Base-by-base conservation (phyloP, 2,797 vertebrate species). In the Silurus lanzhouensis region DNA sequence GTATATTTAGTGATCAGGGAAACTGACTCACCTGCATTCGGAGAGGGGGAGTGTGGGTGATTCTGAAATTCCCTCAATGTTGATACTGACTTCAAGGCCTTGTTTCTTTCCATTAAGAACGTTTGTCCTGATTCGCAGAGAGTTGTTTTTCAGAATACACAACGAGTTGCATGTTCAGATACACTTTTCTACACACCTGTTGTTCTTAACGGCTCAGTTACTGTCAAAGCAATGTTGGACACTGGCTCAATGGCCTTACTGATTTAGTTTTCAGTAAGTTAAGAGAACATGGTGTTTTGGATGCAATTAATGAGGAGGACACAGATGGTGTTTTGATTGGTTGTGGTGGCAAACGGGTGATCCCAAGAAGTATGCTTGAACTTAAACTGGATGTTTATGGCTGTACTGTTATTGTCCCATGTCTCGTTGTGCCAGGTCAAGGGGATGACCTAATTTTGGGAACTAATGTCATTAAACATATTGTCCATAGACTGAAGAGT, bases 191-290 rank as follows among this genome's bases (percentile, higher is more conserved):
- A 84, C 55, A 84, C 83, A 10, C 27, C 52, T 20, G 75, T 79
- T 10, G 10, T 10, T 31, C 60, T 79, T 44, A 79, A 79, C 13
- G 64, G 58, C 19, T 44, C 22, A 0, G 1, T 79, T 0, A 57
- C 74, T 0, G 48, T 84, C 4, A 70, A 13, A 19, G 83, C 75
- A 2, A 79, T 84, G 83, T 13, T 84, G 52, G 83, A 84, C 52
- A 70, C 64, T 3, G 66, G 55, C 31, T 84, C 76, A 19, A 79
- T 84, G 83, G 83, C 83, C 20, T 84, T 58, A 84, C 83, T 67
- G 61, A 76, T 76, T 63, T 46, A 1, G 48, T 55, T 4, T 60
- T 46, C 19, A 25, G 55, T 70, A 48, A 79, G 31, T 13, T 78
- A 10, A 78, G 52, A 55, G 52, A 55, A 55, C 31, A 31, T 31